These are phyloP conservation scores for Hypotaenidia philippensis DNA, from an alignment of 2,797 vertebrate genomes.

Conservation along the genomic window DNA sequence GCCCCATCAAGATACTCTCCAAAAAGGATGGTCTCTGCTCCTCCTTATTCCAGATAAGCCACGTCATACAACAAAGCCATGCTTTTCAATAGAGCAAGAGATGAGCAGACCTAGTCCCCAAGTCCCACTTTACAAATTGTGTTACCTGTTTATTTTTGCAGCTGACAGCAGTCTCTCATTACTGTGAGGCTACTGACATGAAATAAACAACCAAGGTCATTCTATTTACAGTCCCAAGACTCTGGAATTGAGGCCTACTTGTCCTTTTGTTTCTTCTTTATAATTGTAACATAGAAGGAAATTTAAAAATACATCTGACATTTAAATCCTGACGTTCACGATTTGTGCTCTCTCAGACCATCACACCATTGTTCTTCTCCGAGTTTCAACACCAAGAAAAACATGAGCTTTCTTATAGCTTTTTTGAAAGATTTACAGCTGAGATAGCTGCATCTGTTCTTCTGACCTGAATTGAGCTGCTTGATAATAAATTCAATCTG, in stretches of 20 bases:
- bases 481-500: constrained; percentile 95
- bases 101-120: not conserved
- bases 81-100: not conserved
- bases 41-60: not conserved
- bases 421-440: not conserved
- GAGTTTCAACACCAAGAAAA: not conserved
- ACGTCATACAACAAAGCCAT: not conserved
- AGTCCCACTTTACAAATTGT: not conserved
- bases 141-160: not conserved
- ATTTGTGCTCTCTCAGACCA: not conserved
- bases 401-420: not conserved
- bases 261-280: constrained; percentile 16
- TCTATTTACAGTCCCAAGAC: not conserved
- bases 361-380: not conserved
- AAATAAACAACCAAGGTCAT: not conserved
- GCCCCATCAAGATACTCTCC: not conserved
- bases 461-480: constrained; percentile 92
- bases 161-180: not conserved
- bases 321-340: not conserved
- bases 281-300: not conserved
- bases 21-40: not conserved
- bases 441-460: constrained; percentile 9
- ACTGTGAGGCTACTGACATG: not conserved
- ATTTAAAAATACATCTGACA: not conserved
- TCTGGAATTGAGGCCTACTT: not conserved